Evolutionary conservation across 2,797 vertebrate species (phyloP), one percentile per base, ranked within the genome.

Genomic region (Platalea minor): DNA sequence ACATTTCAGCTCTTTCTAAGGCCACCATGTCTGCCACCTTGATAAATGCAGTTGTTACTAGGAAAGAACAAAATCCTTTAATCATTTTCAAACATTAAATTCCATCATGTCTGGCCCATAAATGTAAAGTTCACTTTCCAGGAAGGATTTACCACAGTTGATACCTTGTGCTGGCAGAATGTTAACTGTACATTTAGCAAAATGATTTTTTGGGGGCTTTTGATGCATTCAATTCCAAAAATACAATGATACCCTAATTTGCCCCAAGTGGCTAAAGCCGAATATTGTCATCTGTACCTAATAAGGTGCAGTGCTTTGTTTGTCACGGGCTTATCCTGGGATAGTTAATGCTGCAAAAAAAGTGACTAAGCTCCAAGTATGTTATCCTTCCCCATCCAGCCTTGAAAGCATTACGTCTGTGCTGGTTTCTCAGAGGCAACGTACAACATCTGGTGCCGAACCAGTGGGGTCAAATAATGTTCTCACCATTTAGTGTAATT

Each of bases 401-500:
- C 92, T 26, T 37, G 82, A 88, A 96, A 88, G 85, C 74, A 64
- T 96, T 96, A 96, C 93, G 73, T 97, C 93, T 96, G 95, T 64
- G 95, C 96, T 87, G 67, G 16, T 96, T 97, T 97, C 97, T 97
- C 85, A 94, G 91, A 97, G 96, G 96, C 97, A 97, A 97, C 85
- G 69, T 85, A 89, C 69, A 95, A 95, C 97, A 97, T 98, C 97
- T 98, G 97, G 98, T 97, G 98, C 97, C 91, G 98, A 98, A 98
- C 98, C 98, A 97, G 98, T 98, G 98, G 98, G 97, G 98, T 98
- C 98, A 98, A 98, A 98, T 98, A 98, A 98, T 98, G 98, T 98
- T 98, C 98, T 98, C 98, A 98, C 98, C 98, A 98, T 98, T 98
- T 98, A 98, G 97, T 92, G 98, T 98, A 98, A 98, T 98, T 98